These are phyloP conservation scores for Lymantria monacha DNA, from an alignment of 2,888 invertebrate species.

Conservation along the genomic window DNA sequence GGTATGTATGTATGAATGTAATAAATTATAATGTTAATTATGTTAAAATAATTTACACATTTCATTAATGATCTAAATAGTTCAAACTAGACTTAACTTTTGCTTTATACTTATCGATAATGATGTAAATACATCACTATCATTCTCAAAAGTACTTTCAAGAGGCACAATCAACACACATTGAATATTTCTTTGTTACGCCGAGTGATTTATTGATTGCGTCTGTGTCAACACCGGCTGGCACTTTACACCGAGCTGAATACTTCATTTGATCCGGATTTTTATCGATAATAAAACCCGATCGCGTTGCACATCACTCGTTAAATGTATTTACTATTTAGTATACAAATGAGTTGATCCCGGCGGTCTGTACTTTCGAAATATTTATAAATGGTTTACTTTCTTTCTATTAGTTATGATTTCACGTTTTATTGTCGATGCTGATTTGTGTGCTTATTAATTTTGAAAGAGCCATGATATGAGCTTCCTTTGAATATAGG, in stretches of 20 bases:
- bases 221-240: slow-evolving; percentile 79
- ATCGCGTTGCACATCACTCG: slow-evolving; percentile 75
- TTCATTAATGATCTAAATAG: no score
- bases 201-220: slow-evolving; percentile 81
- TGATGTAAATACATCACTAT: slow-evolving; percentile 48
- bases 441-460: slow-evolving; percentile 19
- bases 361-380: slow-evolving; percentile 45
- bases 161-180: slow-evolving; percentile 81
- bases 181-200: slow-evolving; percentile 75
- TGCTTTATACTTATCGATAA: slow-evolving; percentile 36
- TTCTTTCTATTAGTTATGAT: slow-evolving; percentile 40
- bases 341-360: slow-evolving; percentile 69
- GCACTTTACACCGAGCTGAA: slow-evolving; percentile 70
- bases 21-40: no score
- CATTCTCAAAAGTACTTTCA: slow-evolving; percentile 71
- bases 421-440: slow-evolving; percentile 25
- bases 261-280: slow-evolving; percentile 82
- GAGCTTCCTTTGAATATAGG: background rate
- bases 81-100: background rate
- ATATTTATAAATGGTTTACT: slow-evolving; percentile 21
- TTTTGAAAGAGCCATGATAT: slow-evolving; percentile 11
- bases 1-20: no score
- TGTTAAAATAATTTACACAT: no score
- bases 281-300: slow-evolving; percentile 78
- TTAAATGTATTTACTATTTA: slow-evolving; percentile 76